phyloP scores from a whole-genome alignment of 2,888 invertebrate species.

The Platypus cylindrus region DNA sequence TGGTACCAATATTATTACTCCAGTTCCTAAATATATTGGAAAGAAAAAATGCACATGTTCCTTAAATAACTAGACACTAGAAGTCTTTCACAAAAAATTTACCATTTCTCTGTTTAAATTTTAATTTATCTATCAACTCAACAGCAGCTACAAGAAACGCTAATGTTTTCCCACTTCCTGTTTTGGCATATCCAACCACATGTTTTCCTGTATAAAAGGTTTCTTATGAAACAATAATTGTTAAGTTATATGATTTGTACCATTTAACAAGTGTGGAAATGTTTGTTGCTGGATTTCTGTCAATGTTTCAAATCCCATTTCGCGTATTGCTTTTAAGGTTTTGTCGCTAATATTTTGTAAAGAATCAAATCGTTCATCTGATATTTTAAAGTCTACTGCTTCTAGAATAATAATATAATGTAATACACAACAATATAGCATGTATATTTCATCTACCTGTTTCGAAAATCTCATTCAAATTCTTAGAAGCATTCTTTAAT shows the following conservation, averaged over 20 bases:
- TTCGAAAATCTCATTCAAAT: too few relatives aligned
- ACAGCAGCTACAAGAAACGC: conserved; percentile 94
- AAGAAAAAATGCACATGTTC: too few relatives aligned
- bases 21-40: neutral
- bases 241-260: too few relatives aligned
- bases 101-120: conserved; percentile 89
- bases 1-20: neutral
- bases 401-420: too few relatives aligned
- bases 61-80: too few relatives aligned
- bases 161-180: conserved; percentile 93
- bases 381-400: too few relatives aligned
- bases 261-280: conserved; percentile 80
- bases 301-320: conserved; percentile 90
- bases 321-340: conserved; percentile 67
- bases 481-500: too few relatives aligned
- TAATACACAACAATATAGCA: too few relatives aligned
- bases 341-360: conserved; percentile 57
- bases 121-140: conserved; percentile 77
- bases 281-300: conserved; percentile 89
- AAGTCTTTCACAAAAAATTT: too few relatives aligned
- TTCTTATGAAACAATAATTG: too few relatives aligned
- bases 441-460: too few relatives aligned
- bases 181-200: conserved; percentile 86
- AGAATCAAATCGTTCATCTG: too few relatives aligned
- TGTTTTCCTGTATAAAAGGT: conserved; percentile 59